Percentiles rank a stretch among this genome's conserved stretches.
These are phyloP conservation scores for Synergus gifuensis DNA, from an alignment of 2,888 invertebrate genomes.

Conservation along the genomic window DNA sequence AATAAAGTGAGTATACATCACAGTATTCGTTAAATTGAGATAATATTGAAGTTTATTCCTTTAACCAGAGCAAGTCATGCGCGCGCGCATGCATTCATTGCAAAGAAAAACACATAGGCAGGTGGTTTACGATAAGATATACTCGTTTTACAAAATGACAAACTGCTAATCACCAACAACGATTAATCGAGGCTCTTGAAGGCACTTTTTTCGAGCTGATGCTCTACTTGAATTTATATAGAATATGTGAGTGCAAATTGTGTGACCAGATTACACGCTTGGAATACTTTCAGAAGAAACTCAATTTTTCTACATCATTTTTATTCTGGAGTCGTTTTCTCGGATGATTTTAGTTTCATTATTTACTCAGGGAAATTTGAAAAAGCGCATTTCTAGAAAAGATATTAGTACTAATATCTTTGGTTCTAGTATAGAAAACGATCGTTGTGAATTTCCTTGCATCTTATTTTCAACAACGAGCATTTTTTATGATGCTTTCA, in stretches of 20 bases:
- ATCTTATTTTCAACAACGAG: too few species aligned
- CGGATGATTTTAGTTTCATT: too few species aligned
- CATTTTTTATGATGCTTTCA: too few species aligned
- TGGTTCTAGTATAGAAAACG: too few species aligned
- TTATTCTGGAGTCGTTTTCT: neutral
- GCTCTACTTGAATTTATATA: neutral
- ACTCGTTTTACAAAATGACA: conserved; percentile 4
- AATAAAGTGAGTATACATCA: too few species aligned
- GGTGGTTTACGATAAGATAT: conserved; percentile 29
- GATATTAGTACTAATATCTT: too few species aligned
- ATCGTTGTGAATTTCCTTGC: too few species aligned
- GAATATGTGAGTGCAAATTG: conserved; percentile 1
- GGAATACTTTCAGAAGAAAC: conserved; percentile 3
- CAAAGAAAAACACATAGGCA: neutral
- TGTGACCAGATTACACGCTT: conserved; percentile 26
- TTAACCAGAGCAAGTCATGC: neutral
- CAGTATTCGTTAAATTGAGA: neutral
- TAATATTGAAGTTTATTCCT: conserved; percentile 4
- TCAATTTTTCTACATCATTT: neutral
- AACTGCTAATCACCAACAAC: conserved; percentile 20
- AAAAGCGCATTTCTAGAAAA: too few species aligned
- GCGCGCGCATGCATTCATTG: neutral
- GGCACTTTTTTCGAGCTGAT: neutral
- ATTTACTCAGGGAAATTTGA: too few species aligned
- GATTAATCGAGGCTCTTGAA: conserved; percentile 22